Percentiles rank a stretch among this genome's conserved stretches.
phyloP scores from a whole-genome alignment of 2,797 vertebrate genomes.

The Adelosebastes latens region DNA sequence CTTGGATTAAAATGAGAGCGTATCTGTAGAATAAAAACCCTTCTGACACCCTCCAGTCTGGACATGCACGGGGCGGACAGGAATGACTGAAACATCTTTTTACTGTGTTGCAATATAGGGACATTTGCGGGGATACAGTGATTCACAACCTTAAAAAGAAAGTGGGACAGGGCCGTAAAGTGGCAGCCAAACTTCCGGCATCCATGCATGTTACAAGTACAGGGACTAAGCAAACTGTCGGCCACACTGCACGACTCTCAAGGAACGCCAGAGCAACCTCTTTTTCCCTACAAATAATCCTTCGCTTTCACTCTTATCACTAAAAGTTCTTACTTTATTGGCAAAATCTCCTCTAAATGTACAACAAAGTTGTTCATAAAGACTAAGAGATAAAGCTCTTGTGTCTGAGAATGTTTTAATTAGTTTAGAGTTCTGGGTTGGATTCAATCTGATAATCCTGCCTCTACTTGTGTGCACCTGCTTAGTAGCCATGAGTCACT shows the following conservation, averaged over 20 bases:
- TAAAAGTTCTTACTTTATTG: constrained; percentile 16
- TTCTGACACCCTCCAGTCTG: too few species aligned
- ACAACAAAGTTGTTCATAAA: constrained; percentile 34
- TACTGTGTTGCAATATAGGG: too few species aligned
- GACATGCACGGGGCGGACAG: too few species aligned
- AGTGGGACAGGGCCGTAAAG: too few species aligned
- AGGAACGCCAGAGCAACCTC: constrained; percentile 8
- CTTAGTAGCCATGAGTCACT: constrained; percentile 27
- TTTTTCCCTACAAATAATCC: constrained; percentile 7
- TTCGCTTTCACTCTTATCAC: background rate
- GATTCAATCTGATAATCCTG: constrained; percentile 45
- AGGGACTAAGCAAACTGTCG: constrained; percentile 47
- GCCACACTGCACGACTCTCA: constrained; percentile 2
- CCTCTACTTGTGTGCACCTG: constrained; percentile 27
- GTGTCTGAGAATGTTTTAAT: constrained; percentile 44
- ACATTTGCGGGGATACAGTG: too few species aligned
- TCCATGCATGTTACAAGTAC: background rate
- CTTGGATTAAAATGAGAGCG: too few species aligned
- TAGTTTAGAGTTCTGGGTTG: constrained; percentile 28
- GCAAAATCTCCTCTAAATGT: constrained; percentile 21
- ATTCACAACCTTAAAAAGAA: too few species aligned
- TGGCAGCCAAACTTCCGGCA: too few species aligned
- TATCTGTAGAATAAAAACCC: too few species aligned
- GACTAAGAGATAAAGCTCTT: constrained; percentile 15
- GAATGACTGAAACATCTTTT: too few species aligned